These are phyloP conservation scores for Aethes cnicana DNA, from an alignment of 2,888 invertebrate species.

Conservation along the genomic window DNA sequence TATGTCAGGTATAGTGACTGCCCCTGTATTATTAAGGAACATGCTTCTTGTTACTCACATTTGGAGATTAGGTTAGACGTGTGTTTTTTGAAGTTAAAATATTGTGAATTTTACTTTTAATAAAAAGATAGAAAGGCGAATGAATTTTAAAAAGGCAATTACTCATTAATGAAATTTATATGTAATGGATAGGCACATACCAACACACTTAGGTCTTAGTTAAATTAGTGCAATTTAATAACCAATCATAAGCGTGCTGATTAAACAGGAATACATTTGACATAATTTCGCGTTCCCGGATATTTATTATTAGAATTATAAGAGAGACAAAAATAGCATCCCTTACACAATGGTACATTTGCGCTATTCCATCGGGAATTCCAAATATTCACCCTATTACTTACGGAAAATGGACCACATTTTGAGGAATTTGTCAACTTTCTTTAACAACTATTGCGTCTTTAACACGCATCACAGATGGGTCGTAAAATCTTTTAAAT, in stretches of 20 bases:
- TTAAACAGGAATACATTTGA: conserved; percentile 55
- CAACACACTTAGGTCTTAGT: too few species aligned
- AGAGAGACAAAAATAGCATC: conserved; percentile 47
- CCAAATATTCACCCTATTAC: conserved; percentile 38
- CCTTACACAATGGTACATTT: conserved; percentile 26
- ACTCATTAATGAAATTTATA: too few species aligned
- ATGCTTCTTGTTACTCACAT: conserved; percentile 24
- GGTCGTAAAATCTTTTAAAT: conserved; percentile 9
- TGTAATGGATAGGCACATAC: too few species aligned
- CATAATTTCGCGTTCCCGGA: conserved; percentile 61
- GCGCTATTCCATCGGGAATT: conserved; percentile 34
- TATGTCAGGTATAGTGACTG: conserved; percentile 79
- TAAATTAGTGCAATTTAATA: too few species aligned
- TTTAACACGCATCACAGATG: not conserved
- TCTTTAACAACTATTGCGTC: not conserved
- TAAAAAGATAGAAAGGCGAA: conserved; percentile 3
- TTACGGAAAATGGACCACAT: conserved; percentile 8
- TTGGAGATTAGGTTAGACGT: conserved; percentile 11
- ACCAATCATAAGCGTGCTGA: too few species aligned
- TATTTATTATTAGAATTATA: conserved; percentile 44
- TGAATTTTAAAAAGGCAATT: too few species aligned
- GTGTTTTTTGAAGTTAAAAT: not conserved
- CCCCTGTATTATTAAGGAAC: conserved; percentile 52
- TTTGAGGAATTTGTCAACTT: not conserved
- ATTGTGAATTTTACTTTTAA: not conserved